A percentile compares a stretch with the other conserved stretches of the same genome.
Conservation (phyloP, 30 jellyfish, hydroid and myxozoan genomes). For the Turritopsis rubra region DNA sequence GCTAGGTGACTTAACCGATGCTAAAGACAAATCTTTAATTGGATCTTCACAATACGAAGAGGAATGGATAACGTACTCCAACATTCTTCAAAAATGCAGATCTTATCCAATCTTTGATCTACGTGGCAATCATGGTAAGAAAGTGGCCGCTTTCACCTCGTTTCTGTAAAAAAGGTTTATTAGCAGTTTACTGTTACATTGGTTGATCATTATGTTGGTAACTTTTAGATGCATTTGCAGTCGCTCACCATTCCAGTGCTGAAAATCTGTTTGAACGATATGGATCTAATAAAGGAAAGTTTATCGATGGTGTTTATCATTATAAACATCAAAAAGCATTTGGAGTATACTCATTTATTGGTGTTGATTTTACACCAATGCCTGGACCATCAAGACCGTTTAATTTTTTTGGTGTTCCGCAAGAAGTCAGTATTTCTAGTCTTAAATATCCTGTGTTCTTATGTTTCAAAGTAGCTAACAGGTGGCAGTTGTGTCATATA, state of each 20-base stretch:
- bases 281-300: slow-evolving; percentile 30
- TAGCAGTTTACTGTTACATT: not conserved
- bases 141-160: not conserved
- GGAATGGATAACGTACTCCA: slow-evolving; percentile 71
- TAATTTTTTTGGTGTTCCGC: slow-evolving; percentile 80
- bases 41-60: slow-evolving; percentile 72
- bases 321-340: slow-evolving; percentile 34
- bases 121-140: slow-evolving; percentile 89
- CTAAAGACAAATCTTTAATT: slow-evolving; percentile 43
- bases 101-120: slow-evolving; percentile 39
- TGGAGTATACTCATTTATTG: slow-evolving; percentile 84
- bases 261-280: slow-evolving; percentile 30
- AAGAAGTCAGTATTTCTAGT: slow-evolving; percentile 43
- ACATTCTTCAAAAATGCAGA: slow-evolving; percentile 8
- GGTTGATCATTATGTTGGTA: not conserved
- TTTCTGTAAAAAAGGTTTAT: not conserved
- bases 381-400: slow-evolving; percentile 96
- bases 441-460: no score
- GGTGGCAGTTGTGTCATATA: no score
- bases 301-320: slow-evolving; percentile 28
- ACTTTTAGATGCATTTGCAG: slow-evolving; percentile 69
- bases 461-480: no score
- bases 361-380: slow-evolving; percentile 77
- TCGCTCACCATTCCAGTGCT: slow-evolving; percentile 33
- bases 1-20: slow-evolving; percentile 95